Conservation (phyloP, 37 sponge, comb jelly and placozoan species). For the Geodia barretti region DNA sequence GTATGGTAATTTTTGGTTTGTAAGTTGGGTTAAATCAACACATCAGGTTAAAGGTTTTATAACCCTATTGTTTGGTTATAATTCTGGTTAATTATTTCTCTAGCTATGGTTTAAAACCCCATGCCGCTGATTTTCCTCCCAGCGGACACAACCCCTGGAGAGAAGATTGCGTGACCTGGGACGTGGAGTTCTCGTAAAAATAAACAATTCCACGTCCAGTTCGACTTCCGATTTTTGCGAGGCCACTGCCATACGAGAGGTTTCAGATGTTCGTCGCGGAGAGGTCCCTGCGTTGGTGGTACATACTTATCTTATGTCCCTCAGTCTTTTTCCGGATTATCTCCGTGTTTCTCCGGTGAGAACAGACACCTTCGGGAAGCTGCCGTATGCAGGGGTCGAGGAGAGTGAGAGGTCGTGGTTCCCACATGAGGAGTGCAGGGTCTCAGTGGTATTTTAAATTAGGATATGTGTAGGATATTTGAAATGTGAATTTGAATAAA, state of each 20-base stretch:
- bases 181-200: conserved; percentile 34
- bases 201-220: conserved; percentile 58
- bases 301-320: conserved; percentile 81
- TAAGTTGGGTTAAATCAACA: neutral
- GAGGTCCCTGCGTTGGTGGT: conserved; percentile 78
- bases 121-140: neutral
- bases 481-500: too few species aligned
- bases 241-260: conserved; percentile 39
- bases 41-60: neutral
- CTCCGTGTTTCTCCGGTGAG: conserved; percentile 10
- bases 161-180: conserved; percentile 49
- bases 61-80: neutral
- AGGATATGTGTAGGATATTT: too few species aligned
- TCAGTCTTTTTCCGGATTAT: conserved; percentile 82
- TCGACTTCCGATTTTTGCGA: conserved; percentile 80
- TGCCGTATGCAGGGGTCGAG: too few species aligned
- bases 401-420: conserved; percentile 17
- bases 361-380: conserved; percentile 68
- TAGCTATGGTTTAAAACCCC: neutral
- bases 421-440: neutral
- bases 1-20: too few species aligned
- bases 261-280: conserved; percentile 38
- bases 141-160: conserved; percentile 54
- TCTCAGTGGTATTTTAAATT: too few species aligned
- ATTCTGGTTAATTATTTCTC: too few species aligned